Base-by-base conservation (phyloP, 2,888 invertebrate genomes). In the Caenorhabditis sp. region DNA sequence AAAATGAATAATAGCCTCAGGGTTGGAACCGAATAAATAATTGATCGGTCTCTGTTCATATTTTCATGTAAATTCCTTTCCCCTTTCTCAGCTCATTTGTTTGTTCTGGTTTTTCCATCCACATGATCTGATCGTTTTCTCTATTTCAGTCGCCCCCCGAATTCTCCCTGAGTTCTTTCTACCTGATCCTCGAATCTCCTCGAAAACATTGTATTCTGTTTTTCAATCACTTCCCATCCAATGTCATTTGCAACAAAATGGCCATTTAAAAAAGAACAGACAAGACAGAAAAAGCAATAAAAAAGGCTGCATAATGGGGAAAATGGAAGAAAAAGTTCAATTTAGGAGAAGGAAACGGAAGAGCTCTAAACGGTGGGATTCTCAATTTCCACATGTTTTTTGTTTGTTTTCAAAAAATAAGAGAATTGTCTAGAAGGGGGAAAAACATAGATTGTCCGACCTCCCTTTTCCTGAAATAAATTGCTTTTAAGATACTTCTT, bases 1-100 rank as follows among this genome's bases (percentile, higher is more conserved):
- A 73, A 73, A 73, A 73, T 73, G 73, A 73, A 73, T 73, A 73
- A 73, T 73, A 61, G 70, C 70, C 44, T n/a, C 8, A 58, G 61
- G 49, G 51, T 24, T 19, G 26, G 61, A 35, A 61, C 24, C 51
- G 38, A n/a, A 51, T 73, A 51, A 73, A 73, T 73, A 49, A 73
- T 73, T 73, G 73, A 73, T 63, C 49, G 49, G 66, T 49, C 51
- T 66, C 47, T 66, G 47, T 66, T 66, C 49, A 66, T 31, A 28
- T 64, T 41, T 64, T 64, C 31, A 54, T 61, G 24, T 22, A 41
- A 22, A 63, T 44, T 24, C 28, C 26, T 63, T 44, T 19, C 47
- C 47, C 16, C 38, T 22, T 63, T 63, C 44, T 63, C 44, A 63
- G 63, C n/a, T 63, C 44, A 63, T 63, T 63, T 63, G 58, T 58